These are phyloP conservation scores for Acanthurus leucopareius DNA, from an alignment of 2,797 vertebrate genomes.

Conservation along the genomic window DNA sequence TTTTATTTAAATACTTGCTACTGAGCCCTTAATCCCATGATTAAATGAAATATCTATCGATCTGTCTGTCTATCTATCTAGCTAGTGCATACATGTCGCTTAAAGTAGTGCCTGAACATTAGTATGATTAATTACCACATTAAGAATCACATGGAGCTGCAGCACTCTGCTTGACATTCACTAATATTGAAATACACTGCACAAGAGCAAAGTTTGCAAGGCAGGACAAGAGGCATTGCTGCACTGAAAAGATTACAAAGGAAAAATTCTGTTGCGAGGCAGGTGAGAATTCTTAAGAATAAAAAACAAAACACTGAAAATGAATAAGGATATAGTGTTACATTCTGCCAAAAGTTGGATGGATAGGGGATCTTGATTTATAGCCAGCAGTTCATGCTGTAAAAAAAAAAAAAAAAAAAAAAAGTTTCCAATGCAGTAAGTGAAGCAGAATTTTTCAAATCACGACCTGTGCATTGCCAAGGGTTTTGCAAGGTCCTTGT, in stretches of 20 bases:
- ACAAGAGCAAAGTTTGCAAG: constrained; percentile 29
- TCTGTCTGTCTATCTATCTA: too few species aligned
- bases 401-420: neutral
- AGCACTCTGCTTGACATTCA: constrained; percentile 6
- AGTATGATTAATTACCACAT: too few species aligned
- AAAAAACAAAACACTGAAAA: constrained; percentile 35
- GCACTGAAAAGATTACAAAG: constrained; percentile 44
- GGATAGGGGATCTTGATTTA: constrained; percentile 44
- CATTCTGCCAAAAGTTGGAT: constrained; percentile 8
- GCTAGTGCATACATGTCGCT: neutral
- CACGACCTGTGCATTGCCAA: constrained; percentile 45
- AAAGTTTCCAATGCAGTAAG: constrained; percentile 1
- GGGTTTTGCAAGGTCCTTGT: constrained; percentile 55
- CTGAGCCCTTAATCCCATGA: too few species aligned
- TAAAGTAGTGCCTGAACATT: constrained; percentile 15
- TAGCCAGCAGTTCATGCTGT: constrained; percentile 16
- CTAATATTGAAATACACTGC: constrained; percentile 22
- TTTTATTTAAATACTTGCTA: too few species aligned
- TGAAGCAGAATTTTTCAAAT: constrained; percentile 40
- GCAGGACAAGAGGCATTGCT: constrained; percentile 43
- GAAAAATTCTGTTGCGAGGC: constrained; percentile 23
- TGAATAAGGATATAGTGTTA: constrained; percentile 18
- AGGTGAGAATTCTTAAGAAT: constrained; percentile 46
- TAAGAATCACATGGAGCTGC: constrained; percentile 39
- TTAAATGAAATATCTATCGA: too few species aligned